These are phyloP conservation scores for Priocnemis perturbator DNA, from an alignment of 2,888 invertebrate species.

Conservation along the genomic window DNA sequence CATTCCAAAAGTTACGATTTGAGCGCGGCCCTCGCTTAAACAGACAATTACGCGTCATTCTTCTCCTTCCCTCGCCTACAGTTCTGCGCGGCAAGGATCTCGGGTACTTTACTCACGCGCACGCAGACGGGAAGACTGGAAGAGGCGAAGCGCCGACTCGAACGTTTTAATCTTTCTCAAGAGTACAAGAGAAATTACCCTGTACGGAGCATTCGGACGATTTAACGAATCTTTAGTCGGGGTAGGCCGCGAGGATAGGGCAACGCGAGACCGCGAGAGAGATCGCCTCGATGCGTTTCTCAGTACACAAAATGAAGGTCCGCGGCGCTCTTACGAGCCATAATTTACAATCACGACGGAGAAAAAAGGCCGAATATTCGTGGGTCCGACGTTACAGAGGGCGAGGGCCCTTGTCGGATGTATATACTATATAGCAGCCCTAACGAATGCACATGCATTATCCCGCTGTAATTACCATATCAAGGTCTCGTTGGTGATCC, in stretches of 20 bases:
- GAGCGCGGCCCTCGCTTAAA: neutral
- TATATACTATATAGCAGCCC: slow-evolving; percentile 17
- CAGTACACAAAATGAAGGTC: slow-evolving; percentile 16
- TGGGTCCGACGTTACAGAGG: slow-evolving; percentile 13
- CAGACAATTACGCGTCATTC: slow-evolving; percentile 2
- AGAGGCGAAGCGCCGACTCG: slow-evolving; percentile 1
- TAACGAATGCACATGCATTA: slow-evolving; percentile 57
- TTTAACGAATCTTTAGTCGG: slow-evolving; percentile 26
- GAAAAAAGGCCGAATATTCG: slow-evolving; percentile 38
- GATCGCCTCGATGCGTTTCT: slow-evolving; percentile 13
- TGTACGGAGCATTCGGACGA: slow-evolving; percentile 14
- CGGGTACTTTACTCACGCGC: no score
- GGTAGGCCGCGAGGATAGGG: slow-evolving; percentile 4
- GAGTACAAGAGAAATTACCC: slow-evolving; percentile 6
- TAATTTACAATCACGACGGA: slow-evolving; percentile 52
- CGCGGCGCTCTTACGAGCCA: slow-evolving; percentile 28
- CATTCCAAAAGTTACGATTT: slow-evolving; percentile 1
- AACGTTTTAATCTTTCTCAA: slow-evolving; percentile 9
- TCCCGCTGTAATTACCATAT: slow-evolving; percentile 59
- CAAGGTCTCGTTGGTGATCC: slow-evolving; percentile 57
- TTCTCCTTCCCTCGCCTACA: neutral
- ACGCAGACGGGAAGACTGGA: neutral
- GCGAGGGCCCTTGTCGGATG: neutral
- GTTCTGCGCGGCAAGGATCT: no score
- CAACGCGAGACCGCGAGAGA: slow-evolving; percentile 1